phyloP scores from a whole-genome alignment of 2,113 vertebrate genomes.

The Falcunculus frontatus region DNA sequence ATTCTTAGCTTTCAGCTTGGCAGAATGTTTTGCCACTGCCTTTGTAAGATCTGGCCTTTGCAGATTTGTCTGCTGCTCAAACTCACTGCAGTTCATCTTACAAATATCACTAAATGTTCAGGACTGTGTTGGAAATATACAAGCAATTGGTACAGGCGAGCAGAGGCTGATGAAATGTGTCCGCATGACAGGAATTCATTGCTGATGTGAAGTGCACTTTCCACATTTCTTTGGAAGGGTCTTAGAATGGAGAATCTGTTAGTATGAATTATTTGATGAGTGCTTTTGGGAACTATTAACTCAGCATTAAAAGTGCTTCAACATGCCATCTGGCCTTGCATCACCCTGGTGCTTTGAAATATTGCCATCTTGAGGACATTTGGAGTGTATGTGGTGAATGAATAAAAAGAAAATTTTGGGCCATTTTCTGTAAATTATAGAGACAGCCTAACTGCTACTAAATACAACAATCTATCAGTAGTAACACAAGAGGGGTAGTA shows the following conservation, averaged over 20 bases:
- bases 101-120: neutral
- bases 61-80: neutral
- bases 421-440: neutral
- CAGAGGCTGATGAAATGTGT: neutral
- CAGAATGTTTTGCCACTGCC: slow-evolving; percentile 9
- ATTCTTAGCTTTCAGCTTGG: slow-evolving; percentile 13
- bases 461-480: neutral
- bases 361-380: slow-evolving; percentile 38
- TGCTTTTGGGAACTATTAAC: neutral
- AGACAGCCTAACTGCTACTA: neutral
- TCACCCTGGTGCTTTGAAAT: slow-evolving; percentile 10
- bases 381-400: neutral
- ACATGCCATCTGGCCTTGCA: neutral
- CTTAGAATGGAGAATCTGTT: neutral
- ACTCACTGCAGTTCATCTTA: neutral
- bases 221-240: neutral
- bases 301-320: neutral
- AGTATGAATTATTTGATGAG: neutral
- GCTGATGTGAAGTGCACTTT: neutral
- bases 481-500: neutral
- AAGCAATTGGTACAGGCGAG: neutral
- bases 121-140: neutral
- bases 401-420: neutral
- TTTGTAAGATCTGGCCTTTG: neutral
- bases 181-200: neutral